Conservation (phyloP, 2,113 vertebrate species). For the Ursus arctos region DNA sequence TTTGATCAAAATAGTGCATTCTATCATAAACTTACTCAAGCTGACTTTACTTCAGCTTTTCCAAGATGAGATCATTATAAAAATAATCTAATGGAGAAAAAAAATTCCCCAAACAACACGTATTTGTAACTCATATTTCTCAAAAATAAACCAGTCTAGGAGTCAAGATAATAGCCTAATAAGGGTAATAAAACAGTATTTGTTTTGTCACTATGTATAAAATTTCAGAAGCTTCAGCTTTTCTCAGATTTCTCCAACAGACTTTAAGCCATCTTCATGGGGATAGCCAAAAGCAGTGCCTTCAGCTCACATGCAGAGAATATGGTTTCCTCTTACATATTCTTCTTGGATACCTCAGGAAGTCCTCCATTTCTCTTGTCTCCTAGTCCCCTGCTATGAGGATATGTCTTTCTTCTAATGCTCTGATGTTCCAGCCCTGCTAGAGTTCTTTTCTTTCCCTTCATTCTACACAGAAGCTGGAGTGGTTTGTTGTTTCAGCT, state of each 20-base stretch:
- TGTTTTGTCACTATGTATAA: background rate
- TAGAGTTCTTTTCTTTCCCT: background rate
- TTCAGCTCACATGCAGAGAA: background rate
- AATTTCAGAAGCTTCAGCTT: background rate
- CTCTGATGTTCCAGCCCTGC: background rate
- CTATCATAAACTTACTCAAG: background rate
- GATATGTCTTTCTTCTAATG: background rate
- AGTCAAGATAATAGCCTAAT: background rate
- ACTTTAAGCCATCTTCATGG: background rate
- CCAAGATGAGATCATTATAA: background rate
- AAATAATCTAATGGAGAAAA: constrained; percentile 1
- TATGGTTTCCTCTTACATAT: background rate
- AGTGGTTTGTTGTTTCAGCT: background rate
- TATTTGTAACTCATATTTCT: background rate
- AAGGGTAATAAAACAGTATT: background rate
- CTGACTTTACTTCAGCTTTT: background rate
- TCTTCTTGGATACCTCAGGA: background rate
- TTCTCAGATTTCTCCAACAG: background rate
- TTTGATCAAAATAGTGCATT: background rate
- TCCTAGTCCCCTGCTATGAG: background rate
- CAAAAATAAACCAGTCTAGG: background rate
- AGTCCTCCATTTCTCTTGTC: background rate
- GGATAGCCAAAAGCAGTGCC: background rate
- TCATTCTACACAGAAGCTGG: background rate
- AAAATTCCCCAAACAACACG: background rate